Base-by-base conservation (phyloP, 2,797 vertebrate genomes). In the Momotus momota region DNA sequence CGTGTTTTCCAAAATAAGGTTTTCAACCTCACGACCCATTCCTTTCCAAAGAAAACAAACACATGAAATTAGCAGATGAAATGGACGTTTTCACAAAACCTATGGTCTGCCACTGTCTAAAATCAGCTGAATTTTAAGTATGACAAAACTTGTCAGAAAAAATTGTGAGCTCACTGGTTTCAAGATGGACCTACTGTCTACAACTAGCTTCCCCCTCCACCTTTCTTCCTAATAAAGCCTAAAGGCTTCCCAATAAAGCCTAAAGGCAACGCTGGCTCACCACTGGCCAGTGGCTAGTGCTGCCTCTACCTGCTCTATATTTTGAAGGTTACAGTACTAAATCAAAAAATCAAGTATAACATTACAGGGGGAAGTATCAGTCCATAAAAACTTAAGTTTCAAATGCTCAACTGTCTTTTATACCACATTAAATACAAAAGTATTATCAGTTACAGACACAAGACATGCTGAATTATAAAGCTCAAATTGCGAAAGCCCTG, bases 21-120 rank as follows among this genome's bases (percentile, higher is more conserved):
- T 99, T 92, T 99, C 99, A 10, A 99, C 99, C 95, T 99, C 99
- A 88, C 99, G 99, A 75, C 99, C 99, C 99, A 99, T 99, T 97
- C 99, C 99, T 99, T 97, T 90, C 85, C 94, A 98, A 97, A 86
- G 80, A 82, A 91, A 97, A 97, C 71, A 97, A 93, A 93, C 9
- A 52, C 43, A 95, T 9, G 29, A 91, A 87, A 88, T 91, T 54
- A 97, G 62, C 21, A 96, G 49, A 93, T 64, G 79, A 94, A 96
- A 81, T 5, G 2, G 26, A 58, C 45, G 14, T 27, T 55, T 79
- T 69, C 6, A 60, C 10, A 65, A 74, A 74, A 45, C 14, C n/a
- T 80, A 12, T 1, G 12, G n/a, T 93, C 78, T 90, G n/a, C 25
- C 18, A 14, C 17, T 69, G 45, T 40, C 83, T 84, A 88, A 81